phyloP scores from a whole-genome alignment of 2,888 invertebrate genomes.

The Caenorhabditis plicata region DNA sequence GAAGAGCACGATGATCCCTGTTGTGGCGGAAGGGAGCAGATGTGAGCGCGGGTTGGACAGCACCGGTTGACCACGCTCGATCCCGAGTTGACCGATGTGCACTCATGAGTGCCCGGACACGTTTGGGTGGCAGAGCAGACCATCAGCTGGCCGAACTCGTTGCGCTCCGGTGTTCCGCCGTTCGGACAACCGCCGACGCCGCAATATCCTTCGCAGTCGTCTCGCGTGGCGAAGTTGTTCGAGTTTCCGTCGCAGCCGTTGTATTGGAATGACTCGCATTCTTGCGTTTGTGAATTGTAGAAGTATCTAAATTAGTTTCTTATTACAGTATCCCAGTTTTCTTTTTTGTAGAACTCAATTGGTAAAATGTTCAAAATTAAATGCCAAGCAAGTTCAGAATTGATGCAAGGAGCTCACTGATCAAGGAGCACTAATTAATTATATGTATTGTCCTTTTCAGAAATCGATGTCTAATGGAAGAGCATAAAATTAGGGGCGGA shows the following conservation, averaged over 20 bases:
- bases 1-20: constrained; percentile 61
- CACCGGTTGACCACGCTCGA: constrained; percentile 56
- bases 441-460: too few relatives aligned
- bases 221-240: constrained; percentile 63
- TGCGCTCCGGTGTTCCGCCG: constrained; percentile 62
- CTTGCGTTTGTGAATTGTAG: constrained; percentile 50
- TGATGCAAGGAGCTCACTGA: too few relatives aligned
- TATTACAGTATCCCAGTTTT: too few relatives aligned
- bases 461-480: too few relatives aligned
- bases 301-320: constrained; percentile 53
- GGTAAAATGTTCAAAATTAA: too few relatives aligned
- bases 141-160: constrained; percentile 62
- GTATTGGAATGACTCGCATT: constrained; percentile 45
- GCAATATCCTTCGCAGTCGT: constrained; percentile 57
- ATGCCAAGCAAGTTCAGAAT: too few relatives aligned
- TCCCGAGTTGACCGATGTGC: constrained; percentile 60
- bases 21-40: constrained; percentile 64
- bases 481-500: too few relatives aligned
- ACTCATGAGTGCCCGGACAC: constrained; percentile 63
- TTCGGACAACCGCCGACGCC: constrained; percentile 56
- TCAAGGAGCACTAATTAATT: too few relatives aligned
- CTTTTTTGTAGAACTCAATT: too few relatives aligned
- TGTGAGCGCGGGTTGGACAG: constrained; percentile 51
- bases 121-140: constrained; percentile 52
- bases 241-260: constrained; percentile 51